Percentiles rank a stretch among this genome's conserved stretches.
phyloP scores from a whole-genome alignment of 2,888 invertebrate species.

The Abscondita cerata region DNA sequence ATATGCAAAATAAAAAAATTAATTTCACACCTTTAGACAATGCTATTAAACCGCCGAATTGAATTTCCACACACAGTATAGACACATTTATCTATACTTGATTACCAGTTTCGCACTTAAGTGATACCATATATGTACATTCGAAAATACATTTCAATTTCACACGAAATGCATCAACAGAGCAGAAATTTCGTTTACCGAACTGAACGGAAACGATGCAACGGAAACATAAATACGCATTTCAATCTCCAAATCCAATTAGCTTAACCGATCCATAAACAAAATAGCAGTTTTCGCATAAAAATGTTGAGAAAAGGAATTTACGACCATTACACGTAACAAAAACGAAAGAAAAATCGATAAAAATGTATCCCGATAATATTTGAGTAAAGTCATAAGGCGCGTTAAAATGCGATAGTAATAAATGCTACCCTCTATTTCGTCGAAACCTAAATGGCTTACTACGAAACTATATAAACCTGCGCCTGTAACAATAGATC shows the following conservation, averaged over 20 bases:
- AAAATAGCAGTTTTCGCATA: not conserved
- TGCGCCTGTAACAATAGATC: conserved; percentile 22
- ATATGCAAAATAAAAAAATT: no score
- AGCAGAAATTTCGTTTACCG: not conserved
- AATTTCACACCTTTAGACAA: no score
- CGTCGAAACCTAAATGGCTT: conserved; percentile 14
- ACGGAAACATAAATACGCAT: conserved; percentile 20
- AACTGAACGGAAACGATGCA: conserved; percentile 17
- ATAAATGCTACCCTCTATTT: conserved; percentile 15
- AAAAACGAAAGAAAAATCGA: not conserved
- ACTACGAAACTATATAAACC: conserved; percentile 18
- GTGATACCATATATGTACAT: not conserved
- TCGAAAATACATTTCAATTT: conserved; percentile 11
- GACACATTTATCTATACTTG: no score
- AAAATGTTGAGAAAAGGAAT: conserved; percentile 5
- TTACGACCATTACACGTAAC: not conserved
- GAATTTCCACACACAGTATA: no score
- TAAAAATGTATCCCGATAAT: conserved; percentile 9
- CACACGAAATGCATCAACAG: conserved; percentile 16
- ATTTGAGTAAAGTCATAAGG: not conserved
- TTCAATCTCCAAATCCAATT: conserved; percentile 15
- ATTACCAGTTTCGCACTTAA: not conserved
- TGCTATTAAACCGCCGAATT: no score
- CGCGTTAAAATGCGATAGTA: not conserved
- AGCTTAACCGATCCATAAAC: not conserved